phyloP scores from a whole-genome alignment of 2,797 vertebrate genomes.

The Mycteria americana region DNA sequence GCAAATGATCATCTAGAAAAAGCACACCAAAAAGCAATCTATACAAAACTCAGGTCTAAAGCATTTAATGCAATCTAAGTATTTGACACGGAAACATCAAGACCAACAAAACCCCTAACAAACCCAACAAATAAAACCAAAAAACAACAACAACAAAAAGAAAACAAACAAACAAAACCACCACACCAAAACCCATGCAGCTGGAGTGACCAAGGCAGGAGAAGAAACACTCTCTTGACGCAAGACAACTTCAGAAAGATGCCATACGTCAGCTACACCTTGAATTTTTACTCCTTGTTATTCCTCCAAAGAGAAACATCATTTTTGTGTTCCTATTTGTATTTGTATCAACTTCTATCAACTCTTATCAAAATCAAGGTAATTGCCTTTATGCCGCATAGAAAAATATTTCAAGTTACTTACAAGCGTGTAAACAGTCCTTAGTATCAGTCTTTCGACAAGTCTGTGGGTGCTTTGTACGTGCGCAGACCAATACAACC shows the following conservation, averaged over 20 bases:
- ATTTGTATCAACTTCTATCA: neutral
- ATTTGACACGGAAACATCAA: slow-evolving; percentile 26
- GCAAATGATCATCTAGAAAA: slow-evolving; percentile 68
- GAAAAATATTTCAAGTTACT: neutral
- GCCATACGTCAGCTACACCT: neutral
- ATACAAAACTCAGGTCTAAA: slow-evolving; percentile 52
- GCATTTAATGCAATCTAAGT: slow-evolving; percentile 61
- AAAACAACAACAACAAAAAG: too few relatives aligned
- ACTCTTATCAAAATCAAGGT: neutral
- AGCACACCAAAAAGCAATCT: slow-evolving; percentile 55
- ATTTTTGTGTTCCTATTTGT: neutral
- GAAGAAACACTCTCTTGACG: neutral
- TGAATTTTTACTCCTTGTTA: neutral
- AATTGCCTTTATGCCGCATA: neutral
- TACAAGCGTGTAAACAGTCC: neutral
- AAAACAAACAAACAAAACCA: neutral
- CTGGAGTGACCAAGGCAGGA: neutral
- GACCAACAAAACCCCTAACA: too few relatives aligned
- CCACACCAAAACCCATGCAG: neutral
- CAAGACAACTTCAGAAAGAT: neutral
- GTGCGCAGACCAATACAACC: neutral
- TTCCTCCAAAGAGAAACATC: neutral
- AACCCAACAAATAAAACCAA: too few relatives aligned
- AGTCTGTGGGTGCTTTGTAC: neutral
- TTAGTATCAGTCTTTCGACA: neutral